Percentiles rank a stretch among this genome's conserved stretches.
These are phyloP conservation scores for Petromus typicus DNA, from an alignment of 2,113 vertebrate species.

Conservation along the genomic window DNA sequence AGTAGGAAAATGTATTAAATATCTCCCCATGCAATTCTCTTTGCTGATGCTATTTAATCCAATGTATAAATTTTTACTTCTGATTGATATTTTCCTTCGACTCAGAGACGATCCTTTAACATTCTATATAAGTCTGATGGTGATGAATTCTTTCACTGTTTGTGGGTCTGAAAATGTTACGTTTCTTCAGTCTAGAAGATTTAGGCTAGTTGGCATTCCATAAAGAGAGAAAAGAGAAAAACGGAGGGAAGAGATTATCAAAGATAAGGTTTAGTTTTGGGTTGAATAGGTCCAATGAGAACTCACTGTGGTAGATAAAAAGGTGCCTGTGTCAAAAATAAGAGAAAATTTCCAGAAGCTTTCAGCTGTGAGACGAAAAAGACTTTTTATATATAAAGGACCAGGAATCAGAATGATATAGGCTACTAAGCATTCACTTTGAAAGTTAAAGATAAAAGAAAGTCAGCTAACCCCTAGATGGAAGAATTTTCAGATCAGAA, in stretches of 20 bases:
- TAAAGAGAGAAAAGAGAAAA: neutral
- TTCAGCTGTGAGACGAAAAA: neutral
- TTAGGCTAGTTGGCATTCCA: neutral
- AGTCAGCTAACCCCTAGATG: neutral
- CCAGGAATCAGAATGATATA: neutral
- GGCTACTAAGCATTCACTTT: neutral
- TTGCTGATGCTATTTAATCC: neutral
- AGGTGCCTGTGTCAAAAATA: neutral
- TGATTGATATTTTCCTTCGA: neutral
- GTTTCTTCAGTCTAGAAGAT: neutral
- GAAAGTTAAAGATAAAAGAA: neutral
- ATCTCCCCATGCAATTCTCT: neutral
- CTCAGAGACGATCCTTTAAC: neutral
- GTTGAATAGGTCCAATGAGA: neutral
- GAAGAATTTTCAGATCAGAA: neutral
- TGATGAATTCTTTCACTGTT: neutral
- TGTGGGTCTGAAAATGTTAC: neutral
- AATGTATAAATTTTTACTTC: neutral
- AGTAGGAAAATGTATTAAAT: neutral
- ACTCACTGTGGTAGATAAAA: neutral
- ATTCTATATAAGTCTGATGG: neutral
- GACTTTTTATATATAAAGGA: neutral
- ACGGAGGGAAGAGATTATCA: neutral
- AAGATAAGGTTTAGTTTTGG: neutral
- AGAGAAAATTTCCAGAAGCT: neutral